phyloP scores from a whole-genome alignment of 2,113 vertebrate genomes.

The Toxostoma redivivum region DNA sequence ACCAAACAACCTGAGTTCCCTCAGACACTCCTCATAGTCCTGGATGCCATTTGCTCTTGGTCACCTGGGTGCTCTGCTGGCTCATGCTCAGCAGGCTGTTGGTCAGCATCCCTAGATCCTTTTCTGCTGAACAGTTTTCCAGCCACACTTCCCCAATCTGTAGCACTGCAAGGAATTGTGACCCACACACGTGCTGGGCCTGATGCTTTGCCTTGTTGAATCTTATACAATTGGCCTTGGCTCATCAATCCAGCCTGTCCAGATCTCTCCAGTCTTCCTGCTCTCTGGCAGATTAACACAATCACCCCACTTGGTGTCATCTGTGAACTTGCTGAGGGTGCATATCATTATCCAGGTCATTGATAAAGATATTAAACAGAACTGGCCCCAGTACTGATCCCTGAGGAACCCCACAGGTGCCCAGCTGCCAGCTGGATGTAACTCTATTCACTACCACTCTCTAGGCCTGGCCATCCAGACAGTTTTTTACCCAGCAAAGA shows the following conservation, averaged over 20 bases:
- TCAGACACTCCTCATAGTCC: background rate
- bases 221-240: background rate
- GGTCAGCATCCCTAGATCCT: background rate
- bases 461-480: background rate
- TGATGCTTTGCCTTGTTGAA: background rate
- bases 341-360: background rate
- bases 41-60: background rate
- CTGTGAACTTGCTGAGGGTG: background rate
- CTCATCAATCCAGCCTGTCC: background rate
- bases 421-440: rapidly evolving
- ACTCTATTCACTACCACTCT: background rate
- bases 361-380: background rate
- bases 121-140: background rate
- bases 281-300: background rate
- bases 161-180: background rate
- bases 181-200: rapidly evolving
- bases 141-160: background rate
- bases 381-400: background rate
- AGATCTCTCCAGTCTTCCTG: background rate
- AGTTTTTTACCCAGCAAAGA: background rate
- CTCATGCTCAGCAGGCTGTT: background rate
- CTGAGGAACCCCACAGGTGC: background rate
- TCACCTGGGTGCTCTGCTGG: background rate
- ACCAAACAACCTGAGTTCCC: background rate
- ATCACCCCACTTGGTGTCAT: background rate